These are phyloP conservation scores for Caenorhabditis plicata DNA, from an alignment of 2,888 invertebrate species.

Conservation along the genomic window DNA sequence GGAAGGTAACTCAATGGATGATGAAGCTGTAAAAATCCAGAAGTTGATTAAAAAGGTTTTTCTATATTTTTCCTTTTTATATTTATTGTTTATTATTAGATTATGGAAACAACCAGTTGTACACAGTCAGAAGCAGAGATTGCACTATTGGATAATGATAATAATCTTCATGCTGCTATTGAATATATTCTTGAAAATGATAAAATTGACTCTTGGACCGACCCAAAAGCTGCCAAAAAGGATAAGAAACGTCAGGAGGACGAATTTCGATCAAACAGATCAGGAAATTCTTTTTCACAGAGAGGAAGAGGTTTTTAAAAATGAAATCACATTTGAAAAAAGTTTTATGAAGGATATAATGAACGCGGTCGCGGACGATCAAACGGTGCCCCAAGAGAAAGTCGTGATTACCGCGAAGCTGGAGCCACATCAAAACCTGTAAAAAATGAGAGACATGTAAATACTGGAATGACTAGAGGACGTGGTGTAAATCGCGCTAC, in stretches of 20 bases:
- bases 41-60: slow-evolving; percentile 49
- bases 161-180: slow-evolving; percentile 54
- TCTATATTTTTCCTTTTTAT: background rate
- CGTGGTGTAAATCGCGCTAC: too few species aligned
- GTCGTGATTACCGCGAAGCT: slow-evolving; percentile 10
- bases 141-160: slow-evolving; percentile 55
- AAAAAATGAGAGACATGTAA: slow-evolving; percentile 6
- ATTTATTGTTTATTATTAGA: slow-evolving; percentile 35
- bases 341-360: slow-evolving; percentile 6
- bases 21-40: slow-evolving; percentile 35
- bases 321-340: background rate
- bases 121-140: slow-evolving; percentile 57
- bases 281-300: too few species aligned
- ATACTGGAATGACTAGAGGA: background rate
- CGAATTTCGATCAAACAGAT: slow-evolving; percentile 15
- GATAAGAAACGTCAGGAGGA: slow-evolving; percentile 48
- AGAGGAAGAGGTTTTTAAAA: slow-evolving; percentile 25
- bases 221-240: slow-evolving; percentile 48
- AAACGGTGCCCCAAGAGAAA: slow-evolving; percentile 23
- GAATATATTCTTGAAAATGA: slow-evolving; percentile 49
- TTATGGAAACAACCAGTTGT: slow-evolving; percentile 60
- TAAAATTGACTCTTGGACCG: slow-evolving; percentile 53
- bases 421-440: too few species aligned
- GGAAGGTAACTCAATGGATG: slow-evolving; percentile 40
- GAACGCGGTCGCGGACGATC: slow-evolving; percentile 32